Evolutionary conservation across 1,140 invertebrate genomes (phyloP), one percentile per base, ranked within the genome.

Genomic region (Gryllus bimaculatus): DNA sequence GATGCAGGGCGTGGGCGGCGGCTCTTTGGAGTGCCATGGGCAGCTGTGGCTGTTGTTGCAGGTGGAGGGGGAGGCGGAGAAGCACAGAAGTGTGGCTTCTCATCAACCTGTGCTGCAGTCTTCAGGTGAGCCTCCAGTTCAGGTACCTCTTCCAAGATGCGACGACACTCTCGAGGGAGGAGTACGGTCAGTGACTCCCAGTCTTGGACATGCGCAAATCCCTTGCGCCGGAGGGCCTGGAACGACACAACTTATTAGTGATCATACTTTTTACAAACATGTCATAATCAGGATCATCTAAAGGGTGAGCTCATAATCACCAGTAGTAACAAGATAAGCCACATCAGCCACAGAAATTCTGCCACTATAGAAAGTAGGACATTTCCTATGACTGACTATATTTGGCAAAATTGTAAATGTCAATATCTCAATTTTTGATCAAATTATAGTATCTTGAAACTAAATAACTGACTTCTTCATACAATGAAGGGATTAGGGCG

Each of bases 131-230:
- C 88, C 73, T 90, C 89, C 48, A 93, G 83, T 87, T 95, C 93
- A 13, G 93, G 93, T 82, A 94, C 89, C 84, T 94, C 92, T 78
- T 92, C 89, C 78, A 95, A 83, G 75, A 93, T 84, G 81, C 91
- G 88, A 79, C 89, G 89, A 83, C 95, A 95, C 84, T 97, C 94
- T 78, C 88, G 87, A 0, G 95, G 96, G 73, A 98, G 84, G 21
- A 98, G 87, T 78, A 96, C 92, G 80, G 93, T 95, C 54, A 98
- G 86, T 0, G 94, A 96, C 83, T 96, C 94, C 95, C 95, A 97
- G 84, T 98, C 96, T 83, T 91, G 90, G 12, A 97, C 91, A 83
- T 96, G 94, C 39, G 90, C 90, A 80, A 96, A 92, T 76, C 85
- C 85, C 84, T 92, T 91, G 82, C 92, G 92, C 82, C 92, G 92